Evolutionary conservation across 2,888 invertebrate genomes (phyloP).

Genomic region (Eupithecia subumbrata): DNA sequence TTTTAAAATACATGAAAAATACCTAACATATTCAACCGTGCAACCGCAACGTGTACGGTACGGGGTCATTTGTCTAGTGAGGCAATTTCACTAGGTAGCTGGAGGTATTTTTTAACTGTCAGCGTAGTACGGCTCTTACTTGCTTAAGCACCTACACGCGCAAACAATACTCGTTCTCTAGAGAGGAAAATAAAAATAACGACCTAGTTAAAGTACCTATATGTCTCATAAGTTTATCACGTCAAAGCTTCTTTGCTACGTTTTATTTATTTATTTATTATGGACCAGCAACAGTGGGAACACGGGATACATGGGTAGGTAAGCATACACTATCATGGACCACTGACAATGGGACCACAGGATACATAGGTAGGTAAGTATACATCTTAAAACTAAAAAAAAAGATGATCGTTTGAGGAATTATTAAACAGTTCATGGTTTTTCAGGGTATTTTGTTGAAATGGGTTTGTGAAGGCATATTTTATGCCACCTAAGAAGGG

Average conservation of each 20-base stretch:
- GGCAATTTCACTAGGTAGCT: not conserved
- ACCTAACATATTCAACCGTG: not conserved
- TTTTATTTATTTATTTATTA: too few species aligned
- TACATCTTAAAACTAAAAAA: too few species aligned
- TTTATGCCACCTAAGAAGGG: too few species aligned
- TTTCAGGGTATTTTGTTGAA: not conserved
- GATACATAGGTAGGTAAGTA: too few species aligned
- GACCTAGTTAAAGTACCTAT: slow-evolving; percentile 22
- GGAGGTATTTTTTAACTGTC: slow-evolving; percentile 1
- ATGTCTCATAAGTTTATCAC: slow-evolving; percentile 2
- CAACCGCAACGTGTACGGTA: not conserved
- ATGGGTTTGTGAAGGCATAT: not conserved
- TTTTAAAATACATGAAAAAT: slow-evolving; percentile 4
- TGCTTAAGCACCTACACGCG: not conserved
- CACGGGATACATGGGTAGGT: too few species aligned
- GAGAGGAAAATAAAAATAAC: slow-evolving; percentile 35
- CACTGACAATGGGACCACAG: too few species aligned
- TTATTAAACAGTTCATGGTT: not conserved
- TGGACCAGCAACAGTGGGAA: too few species aligned
- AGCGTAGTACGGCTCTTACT: not conserved
- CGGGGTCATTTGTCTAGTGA: not conserved
- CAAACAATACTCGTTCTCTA: slow-evolving; percentile 22
- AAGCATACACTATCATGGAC: too few species aligned
- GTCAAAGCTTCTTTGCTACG: not conserved
- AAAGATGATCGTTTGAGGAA: not conserved